Evolutionary conservation across 2,797 vertebrate species (phyloP).

Genomic region (Zalophus californianus): DNA sequence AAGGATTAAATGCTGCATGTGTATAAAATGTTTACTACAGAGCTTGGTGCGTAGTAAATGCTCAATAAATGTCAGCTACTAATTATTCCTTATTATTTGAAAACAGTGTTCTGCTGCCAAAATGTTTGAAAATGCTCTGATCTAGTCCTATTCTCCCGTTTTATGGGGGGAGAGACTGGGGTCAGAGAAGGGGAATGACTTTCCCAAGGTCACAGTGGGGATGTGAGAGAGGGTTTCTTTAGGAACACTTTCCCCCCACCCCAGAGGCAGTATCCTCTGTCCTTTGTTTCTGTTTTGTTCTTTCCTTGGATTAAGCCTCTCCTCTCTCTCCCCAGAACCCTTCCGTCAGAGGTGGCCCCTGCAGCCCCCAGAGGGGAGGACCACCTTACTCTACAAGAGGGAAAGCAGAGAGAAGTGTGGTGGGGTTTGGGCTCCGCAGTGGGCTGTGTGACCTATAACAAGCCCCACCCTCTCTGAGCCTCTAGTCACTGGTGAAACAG

Average conservation of each 20-base stretch:
- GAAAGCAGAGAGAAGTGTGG: neutral
- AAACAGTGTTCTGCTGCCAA: conserved; percentile 66
- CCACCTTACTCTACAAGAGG: neutral
- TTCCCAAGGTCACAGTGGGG: conserved; percentile 26
- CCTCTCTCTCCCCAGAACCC: neutral
- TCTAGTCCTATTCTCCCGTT: conserved; percentile 9
- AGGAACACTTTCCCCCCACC: neutral
- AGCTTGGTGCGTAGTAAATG: conserved; percentile 49
- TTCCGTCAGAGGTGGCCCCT: neutral
- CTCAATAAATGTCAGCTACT: conserved; percentile 68
- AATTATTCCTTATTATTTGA: conserved; percentile 69
- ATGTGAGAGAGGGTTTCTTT: neutral
- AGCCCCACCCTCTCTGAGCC: neutral
- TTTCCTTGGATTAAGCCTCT: neutral
- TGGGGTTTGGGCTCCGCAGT: neutral
- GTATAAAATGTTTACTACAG: conserved; percentile 56
- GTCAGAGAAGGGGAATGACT: conserved; percentile 16
- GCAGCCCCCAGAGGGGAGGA: neutral
- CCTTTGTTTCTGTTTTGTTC: neutral
- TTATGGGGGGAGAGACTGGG: conserved; percentile 2
- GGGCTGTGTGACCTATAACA: neutral
- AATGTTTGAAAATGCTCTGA: conserved; percentile 64
- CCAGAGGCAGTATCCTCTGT: neutral
- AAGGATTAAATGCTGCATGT: conserved; percentile 42
- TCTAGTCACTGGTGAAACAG: neutral